Percentiles rank a stretch among this genome's conserved stretches.
Conservation (phyloP, 2,888 invertebrate species). For the Meganola albula region DNA sequence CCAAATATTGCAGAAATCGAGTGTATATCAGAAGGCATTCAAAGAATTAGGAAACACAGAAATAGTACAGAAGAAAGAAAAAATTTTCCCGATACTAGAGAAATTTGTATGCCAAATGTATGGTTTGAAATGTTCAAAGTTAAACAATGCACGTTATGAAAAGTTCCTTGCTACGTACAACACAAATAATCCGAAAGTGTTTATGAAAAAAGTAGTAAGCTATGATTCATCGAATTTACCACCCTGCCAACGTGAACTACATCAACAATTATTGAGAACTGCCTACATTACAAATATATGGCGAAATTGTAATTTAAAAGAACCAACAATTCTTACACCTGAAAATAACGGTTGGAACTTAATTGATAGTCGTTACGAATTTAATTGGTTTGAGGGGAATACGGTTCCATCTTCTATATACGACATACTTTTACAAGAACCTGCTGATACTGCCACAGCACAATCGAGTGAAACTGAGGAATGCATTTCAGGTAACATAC, state of each 20-base stretch:
- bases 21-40: neutral
- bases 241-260: slow-evolving; percentile 1
- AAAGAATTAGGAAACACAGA: neutral
- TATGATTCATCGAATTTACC: slow-evolving; percentile 3
- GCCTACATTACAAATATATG: slow-evolving; percentile 12
- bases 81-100: neutral
- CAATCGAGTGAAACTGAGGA: too few species aligned
- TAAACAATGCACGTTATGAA: neutral
- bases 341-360: slow-evolving; percentile 15
- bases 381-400: slow-evolving; percentile 13
- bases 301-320: slow-evolving; percentile 9
- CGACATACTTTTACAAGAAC: too few species aligned
- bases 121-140: neutral
- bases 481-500: too few species aligned
- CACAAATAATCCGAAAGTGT: neutral
- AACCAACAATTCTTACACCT: slow-evolving; percentile 10
- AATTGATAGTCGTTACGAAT: slow-evolving; percentile 7
- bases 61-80: too few species aligned
- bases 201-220: slow-evolving; percentile 1
- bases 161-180: neutral
- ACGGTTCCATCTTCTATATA: too few species aligned
- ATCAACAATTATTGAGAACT: slow-evolving; percentile 11
- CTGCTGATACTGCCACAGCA: too few species aligned
- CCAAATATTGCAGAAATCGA: slow-evolving; percentile 6
- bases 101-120: neutral